Base-by-base conservation (phyloP, 1,140 invertebrate species). In the Stenopsyche tienmushanensis region DNA sequence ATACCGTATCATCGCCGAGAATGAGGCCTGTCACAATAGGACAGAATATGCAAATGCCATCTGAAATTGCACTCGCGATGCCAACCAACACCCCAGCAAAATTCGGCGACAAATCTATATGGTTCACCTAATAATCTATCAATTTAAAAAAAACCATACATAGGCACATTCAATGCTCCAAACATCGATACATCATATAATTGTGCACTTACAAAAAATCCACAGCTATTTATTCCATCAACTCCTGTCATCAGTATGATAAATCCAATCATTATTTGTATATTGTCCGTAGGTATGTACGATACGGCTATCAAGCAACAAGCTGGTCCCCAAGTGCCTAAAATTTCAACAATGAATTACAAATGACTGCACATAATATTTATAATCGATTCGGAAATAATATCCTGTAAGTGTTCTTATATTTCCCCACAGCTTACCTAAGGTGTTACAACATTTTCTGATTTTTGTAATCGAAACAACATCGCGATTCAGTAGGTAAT, bases 51-150 rank as follows among this genome's bases (percentile, higher is more conserved):
- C 8, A 10, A 8, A 47, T n/a, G 26, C 41, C 1, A 1, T 34
- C 42, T 45, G 57, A 47, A 47, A 47, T 42, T 23, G 41, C 13
- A 25, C 10, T 47, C 20, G 57, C 8, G 5, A 60, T 3, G 2
- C 57, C 44, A 13, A 17, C 10, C 23, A 60, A 17, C 1, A 60
- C 25, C 2, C 57, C 42, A 29, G 23, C 42, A 60, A 26, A 60
- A 25, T 60, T 47, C 15, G 57, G 57, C 2, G 57, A 45, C 23
- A 60, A 29, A 47, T 60, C 57, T 1, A 60, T 20, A 21, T 26
- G 24, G 34, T 47, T 60, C 20, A 60, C 41, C 57, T 60, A n/a
- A n/a, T n/a, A n/a, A n/a, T n/a, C n/a, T n/a, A n/a, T n/a, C n/a
- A n/a, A n/a, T n/a, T n/a, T n/a, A n/a, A n/a, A n/a, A n/a, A n/a